Conservation (phyloP, 1,140 invertebrate genomes). For the Penaeus chinensis region DNA sequence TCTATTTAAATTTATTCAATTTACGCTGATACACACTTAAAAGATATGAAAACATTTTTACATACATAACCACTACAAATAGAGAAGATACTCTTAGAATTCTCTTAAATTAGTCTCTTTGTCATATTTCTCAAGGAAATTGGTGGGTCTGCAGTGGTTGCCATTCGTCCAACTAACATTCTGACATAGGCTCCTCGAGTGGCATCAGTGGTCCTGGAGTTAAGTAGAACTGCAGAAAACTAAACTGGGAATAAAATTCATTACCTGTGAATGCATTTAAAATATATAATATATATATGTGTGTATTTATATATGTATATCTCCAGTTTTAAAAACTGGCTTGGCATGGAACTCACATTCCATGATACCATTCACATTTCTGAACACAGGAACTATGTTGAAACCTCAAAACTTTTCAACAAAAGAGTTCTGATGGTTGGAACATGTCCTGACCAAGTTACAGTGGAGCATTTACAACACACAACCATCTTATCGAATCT, state of each 20-base stretch:
- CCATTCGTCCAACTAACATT: background rate
- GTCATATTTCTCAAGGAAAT: conserved; percentile 26
- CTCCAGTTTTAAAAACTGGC: conserved; percentile 1
- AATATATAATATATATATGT: background rate
- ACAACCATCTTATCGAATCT: conserved; percentile 15
- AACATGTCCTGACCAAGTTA: conserved; percentile 8
- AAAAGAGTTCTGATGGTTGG: conserved; percentile 17
- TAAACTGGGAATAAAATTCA: conserved; percentile 14
- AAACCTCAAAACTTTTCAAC: conserved; percentile 11
- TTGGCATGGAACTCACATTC: conserved; percentile 14
- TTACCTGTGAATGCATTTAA: conserved; percentile 31
- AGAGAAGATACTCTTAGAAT: conserved; percentile 40
- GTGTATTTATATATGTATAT: no score
- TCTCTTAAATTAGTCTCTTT: conserved; percentile 40
- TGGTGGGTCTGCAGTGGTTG: conserved; percentile 35
- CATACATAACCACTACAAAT: conserved; percentile 57
- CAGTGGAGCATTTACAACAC: conserved; percentile 14
- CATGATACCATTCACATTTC: background rate
- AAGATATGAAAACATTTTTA: conserved; percentile 59
- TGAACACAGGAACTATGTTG: conserved; percentile 20
- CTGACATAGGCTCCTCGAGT: no score
- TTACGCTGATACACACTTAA: conserved; percentile 53
- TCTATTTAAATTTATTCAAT: conserved; percentile 56
- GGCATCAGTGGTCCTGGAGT: conserved; percentile 30
- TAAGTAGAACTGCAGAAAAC: conserved; percentile 25